Evolutionary conservation across 30 jellyfish, hydroid and myxozoan genomes (phyloP), one percentile per base, ranked within the genome.

Genomic region (Sanderia malayensis): DNA sequence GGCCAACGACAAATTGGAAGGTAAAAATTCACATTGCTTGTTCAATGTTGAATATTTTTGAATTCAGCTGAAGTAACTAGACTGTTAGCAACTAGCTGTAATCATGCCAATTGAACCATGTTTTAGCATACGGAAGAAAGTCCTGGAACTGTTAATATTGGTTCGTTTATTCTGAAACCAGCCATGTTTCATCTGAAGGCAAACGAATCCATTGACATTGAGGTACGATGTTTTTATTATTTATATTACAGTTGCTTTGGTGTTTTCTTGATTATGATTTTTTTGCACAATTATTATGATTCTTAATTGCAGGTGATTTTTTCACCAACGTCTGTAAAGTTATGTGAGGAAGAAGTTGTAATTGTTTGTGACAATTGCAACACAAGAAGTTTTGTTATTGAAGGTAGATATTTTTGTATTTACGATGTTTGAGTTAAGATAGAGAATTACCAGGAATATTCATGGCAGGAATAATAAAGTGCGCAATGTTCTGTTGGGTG

Each of bases 361-460:
- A 33, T 86, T 46, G 74, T 65, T 44, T 86, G 96, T 63, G 96
- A 86, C 55, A 81, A 86, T 55, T 86, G 93, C 84, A 71, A 71
- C 47, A 31, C 49, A 17, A 86, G 58, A 22, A 71, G 57, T 18
- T 79, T 76, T 75, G 31, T 2, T 33, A 55, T 86, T 37, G 85
- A 73, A 49, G 96, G 96, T 86, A 58, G 23, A 76, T 55, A n/a
- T n/a, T n/a, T n/a, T n/a, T n/a, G n/a, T n/a, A n/a, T n/a, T n/a
- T n/a, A n/a, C n/a, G n/a, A n/a, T n/a, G n/a, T n/a, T n/a, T n/a
- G n/a, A n/a, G n/a, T n/a, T n/a, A n/a, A n/a, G n/a, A n/a, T n/a
- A n/a, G n/a, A n/a, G n/a, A n/a, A n/a, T n/a, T n/a, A n/a, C n/a
- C n/a, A n/a, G n/a, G n/a, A n/a, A n/a, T n/a, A n/a, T n/a, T n/a